Evolutionary conservation across 2,113 vertebrate genomes (phyloP), one percentile per base, ranked within the genome.

Genomic region (Alethe castanea): DNA sequence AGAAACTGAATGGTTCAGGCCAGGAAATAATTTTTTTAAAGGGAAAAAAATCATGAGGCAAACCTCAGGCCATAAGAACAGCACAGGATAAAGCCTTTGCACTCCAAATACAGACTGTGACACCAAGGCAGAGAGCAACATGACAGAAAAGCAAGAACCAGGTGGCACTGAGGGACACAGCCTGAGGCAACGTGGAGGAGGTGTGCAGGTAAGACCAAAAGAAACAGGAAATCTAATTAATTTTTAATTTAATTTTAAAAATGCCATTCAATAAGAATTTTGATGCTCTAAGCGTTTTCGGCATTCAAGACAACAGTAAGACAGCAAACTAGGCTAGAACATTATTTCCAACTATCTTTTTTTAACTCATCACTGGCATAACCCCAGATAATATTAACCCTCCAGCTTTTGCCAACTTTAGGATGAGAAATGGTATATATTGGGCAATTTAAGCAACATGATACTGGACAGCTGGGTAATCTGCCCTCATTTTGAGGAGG

Each of bases 1-100:
- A 90, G 56, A 88, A 95, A 66, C 11, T 9, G 18, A 86, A 52
- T 86, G 10, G 33, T 62, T 80, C 24, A 38, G 42, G 10, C 19
- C 72, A 42, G 0, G 1, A 76, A 15, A 40, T 0, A 25, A 5
- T 2, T 6, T n/a, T 81, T 73, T 66, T 4, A 8, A 74, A 11
- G 4, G 6, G 8, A 57, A 80, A 76, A 76, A 44, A 36, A 35
- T 2, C 35, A 92, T 10, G n/a, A 73, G 59, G 40, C 23, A 54
- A 71, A 25, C 14, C 28, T 57, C 22, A 53, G 19, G 7, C 45
- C 4, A 5, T 6, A 90, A 81, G 10, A 77, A 42, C 20, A 70
- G 59, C 17, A 62, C 19, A 87, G 31, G 15, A 90, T 47, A 91
- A 81, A 83, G 56, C 8, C 13, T 73, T 74, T 83, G n/a, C 26